Base-by-base conservation (phyloP, 2,797 vertebrate species). In the Sternotherus odoratus region DNA sequence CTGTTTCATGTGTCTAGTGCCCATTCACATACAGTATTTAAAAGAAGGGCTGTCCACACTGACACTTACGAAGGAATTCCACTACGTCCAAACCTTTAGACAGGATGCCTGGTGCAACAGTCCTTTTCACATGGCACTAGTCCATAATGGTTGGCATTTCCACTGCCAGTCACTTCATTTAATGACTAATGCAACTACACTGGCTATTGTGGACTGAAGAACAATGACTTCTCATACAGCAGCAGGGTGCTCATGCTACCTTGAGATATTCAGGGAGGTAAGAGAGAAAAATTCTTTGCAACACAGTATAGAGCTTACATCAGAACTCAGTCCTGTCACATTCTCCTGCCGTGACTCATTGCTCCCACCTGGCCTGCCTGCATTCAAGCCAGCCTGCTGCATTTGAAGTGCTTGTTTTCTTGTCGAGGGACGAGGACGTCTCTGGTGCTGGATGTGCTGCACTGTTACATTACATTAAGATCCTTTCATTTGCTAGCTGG, bases 261-360 rank as follows among this genome's bases (percentile, higher is more conserved):
- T 82, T 23, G 23, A 79, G 50, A 77, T 8, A 57, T 50, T 23
- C 16, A 49, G n/a, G n/a, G 49, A 90, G 87, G 39, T 1, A 0
- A 36, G 23, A 48, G 90, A 66, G n/a, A 51, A 17, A 30, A 30
- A 1, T 82, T 83, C 23, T 53, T 91, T 11, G 69, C n/a, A 69
- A 16, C 1, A 1, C 54, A 75, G 24, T 75, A 15, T 46, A 26
- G 43, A 48, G 24, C 72, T 0, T 9, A 69, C 48, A 24, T 63
- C 17, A 85, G 53, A 85, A 86, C 86, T 72, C 69, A 93, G 66
- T 93, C 74, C 79, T 57, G 36, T 43, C 23, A 13, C 3, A 94
- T 95, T 96, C 94, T 80, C 63, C 12, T 1, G 5, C 51, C 0
- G 0, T 96, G 96, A 96, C 82, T 95, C 94, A 95, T 43, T 85